These are phyloP conservation scores for Drosophila testacea DNA, from an alignment of 2,888 invertebrate genomes.

Conservation along the genomic window DNA sequence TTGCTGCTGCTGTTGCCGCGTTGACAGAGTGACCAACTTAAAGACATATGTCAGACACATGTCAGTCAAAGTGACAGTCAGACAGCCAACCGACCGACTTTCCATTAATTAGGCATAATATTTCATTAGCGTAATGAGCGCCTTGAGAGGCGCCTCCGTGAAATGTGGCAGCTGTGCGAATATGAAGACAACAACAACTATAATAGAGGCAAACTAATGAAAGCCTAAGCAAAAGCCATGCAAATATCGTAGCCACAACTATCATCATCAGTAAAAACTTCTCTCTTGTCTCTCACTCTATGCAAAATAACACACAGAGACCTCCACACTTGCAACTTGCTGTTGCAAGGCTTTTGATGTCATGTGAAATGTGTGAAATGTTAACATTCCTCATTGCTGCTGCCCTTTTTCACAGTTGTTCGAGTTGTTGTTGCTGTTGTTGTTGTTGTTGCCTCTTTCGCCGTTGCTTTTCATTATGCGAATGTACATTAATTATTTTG, in stretches of 20 bases:
- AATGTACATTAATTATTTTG: constrained; percentile 78
- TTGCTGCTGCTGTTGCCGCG: constrained; percentile 12
- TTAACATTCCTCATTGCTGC: constrained; percentile 52
- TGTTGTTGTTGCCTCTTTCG: constrained; percentile 38
- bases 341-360: constrained; percentile 18
- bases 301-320: constrained; percentile 64
- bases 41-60: constrained; percentile 77
- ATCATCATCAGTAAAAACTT: constrained; percentile 30
- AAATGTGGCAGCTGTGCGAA: constrained; percentile 69
- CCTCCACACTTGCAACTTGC: constrained; percentile 23
- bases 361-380: constrained; percentile 80
- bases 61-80: constrained; percentile 51
- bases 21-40: constrained; percentile 81
- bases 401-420: constrained; percentile 18
- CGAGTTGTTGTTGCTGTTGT: neutral
- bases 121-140: constrained; percentile 77
- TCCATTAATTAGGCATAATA: constrained; percentile 79
- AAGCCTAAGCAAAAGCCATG: constrained; percentile 56
- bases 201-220: constrained; percentile 49
- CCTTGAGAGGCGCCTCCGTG: constrained; percentile 53
- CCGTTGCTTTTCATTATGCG: constrained; percentile 76
- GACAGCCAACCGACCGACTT: constrained; percentile 64
- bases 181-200: constrained; percentile 10
- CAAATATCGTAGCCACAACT: constrained; percentile 48
- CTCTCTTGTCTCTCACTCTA: constrained; percentile 22